Evolutionary conservation across 2,797 vertebrate genomes (phyloP), one percentile per base, ranked within the genome.

Genomic region (Pogoniulus pusillus): DNA sequence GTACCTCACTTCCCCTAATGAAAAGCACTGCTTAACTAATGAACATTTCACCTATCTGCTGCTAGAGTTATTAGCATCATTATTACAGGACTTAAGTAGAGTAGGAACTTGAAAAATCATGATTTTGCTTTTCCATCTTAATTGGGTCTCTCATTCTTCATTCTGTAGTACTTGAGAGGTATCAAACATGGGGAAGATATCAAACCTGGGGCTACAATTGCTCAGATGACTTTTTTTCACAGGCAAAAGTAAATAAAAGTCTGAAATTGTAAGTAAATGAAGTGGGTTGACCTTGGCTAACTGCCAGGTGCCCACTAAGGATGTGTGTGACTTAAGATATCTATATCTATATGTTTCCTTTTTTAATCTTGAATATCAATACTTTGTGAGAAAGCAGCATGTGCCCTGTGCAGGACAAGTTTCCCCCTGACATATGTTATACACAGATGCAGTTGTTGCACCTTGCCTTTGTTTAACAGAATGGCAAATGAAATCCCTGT

Each of bases 21-120:
- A 78, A 83, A 83, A 92, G 53, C 47, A 83, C 34, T 66, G 16
- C 39, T 73, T 75, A 63, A 47, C 65, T 91, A 94, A 94, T 93
- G 81, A 82, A 91, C 94, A 75, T 81, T 77, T 43, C 49, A 57
- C 77, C 39, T 72, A 17, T 88, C 35, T 34, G 57, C 30, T 86
- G 15, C 45, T 91, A 41, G 13, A 76, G 37, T 34, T 78, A 85
- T 17, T 75, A 75, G 30, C 29, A 47, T 73, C 7, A n/a, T 85
- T 86, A 34, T 53, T 83, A 32, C 7, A 70, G 16, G 37, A 71
- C 24, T 92, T 79, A 37, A 68, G n/a, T 58, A 57, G 71, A 84
- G 32, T 34, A 29, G 32, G 57, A 81, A 68, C 43, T 47, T 79
- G 71, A 83, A 85, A 92, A 83, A 39, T 62, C 20, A 30, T 68